Percentiles rank a stretch among this genome's conserved stretches.
Conservation (phyloP, 2,888 invertebrate genomes). For the Vannuccia rotundouncinata region DNA sequence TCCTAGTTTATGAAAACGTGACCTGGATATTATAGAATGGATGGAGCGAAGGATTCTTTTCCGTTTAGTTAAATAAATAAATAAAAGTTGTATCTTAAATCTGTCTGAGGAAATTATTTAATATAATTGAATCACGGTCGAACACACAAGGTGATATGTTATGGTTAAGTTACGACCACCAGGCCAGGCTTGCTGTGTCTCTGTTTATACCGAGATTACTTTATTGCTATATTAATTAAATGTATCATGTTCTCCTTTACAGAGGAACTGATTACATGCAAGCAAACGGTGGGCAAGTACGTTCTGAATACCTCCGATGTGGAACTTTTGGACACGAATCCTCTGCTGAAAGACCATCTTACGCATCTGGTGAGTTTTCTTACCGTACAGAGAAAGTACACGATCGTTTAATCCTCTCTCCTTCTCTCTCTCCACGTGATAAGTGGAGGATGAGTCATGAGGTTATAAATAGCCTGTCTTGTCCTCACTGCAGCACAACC, state of each 20-base stretch:
- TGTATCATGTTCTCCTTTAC: neutral
- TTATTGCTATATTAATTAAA: too few species aligned
- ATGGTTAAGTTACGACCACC: too few species aligned
- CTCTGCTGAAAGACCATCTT: slow-evolving; percentile 29
- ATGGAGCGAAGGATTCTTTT: neutral
- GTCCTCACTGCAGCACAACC: too few species aligned
- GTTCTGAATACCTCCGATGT: slow-evolving; percentile 31
- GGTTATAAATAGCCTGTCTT: too few species aligned
- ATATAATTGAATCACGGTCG: too few species aligned
- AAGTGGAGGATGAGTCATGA: too few species aligned
- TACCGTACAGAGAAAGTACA: slow-evolving; percentile 19
- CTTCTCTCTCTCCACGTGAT: too few species aligned
- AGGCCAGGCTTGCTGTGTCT: too few species aligned
- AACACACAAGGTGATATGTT: too few species aligned
- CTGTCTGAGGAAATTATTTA: too few species aligned
- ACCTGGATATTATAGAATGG: neutral
- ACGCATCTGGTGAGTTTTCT: slow-evolving; percentile 22
- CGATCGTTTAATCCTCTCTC: neutral
- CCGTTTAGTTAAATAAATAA: neutral
- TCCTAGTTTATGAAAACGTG: neutral
- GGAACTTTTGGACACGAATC: slow-evolving; percentile 32
- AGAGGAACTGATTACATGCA: slow-evolving; percentile 33
- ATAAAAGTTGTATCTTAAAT: neutral
- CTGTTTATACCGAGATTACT: too few species aligned
- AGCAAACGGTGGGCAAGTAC: slow-evolving; percentile 33